Evolutionary conservation across 2,113 vertebrate species (phyloP).

Genomic region (Nycticorax nycticorax): DNA sequence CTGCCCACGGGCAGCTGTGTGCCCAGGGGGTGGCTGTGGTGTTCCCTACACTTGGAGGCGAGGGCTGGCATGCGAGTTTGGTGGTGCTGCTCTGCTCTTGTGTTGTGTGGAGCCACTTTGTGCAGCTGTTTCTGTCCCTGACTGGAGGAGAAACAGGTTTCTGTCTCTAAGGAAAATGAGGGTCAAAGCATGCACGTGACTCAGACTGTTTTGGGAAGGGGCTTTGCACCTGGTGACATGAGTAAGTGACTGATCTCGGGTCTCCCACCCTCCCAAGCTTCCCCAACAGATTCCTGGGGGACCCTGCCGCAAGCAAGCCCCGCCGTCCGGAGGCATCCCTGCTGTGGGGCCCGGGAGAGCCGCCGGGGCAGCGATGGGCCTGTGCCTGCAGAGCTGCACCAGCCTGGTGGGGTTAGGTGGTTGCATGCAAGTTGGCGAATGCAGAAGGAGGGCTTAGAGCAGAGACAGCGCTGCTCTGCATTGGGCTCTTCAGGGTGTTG

Average conservation of each 20-base stretch:
- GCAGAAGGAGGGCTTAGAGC: background rate
- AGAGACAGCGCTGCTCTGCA: fast-evolving
- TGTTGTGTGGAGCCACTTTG: background rate
- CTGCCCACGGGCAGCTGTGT: background rate
- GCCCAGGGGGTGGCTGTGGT: background rate
- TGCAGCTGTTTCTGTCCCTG: background rate
- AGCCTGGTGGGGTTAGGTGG: background rate
- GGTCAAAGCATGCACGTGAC: background rate
- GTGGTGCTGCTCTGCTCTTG: background rate
- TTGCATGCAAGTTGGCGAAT: fast-evolving
- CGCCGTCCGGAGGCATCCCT: fast-evolving
- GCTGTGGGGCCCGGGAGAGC: background rate
- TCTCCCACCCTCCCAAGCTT: background rate
- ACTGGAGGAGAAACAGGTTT: background rate
- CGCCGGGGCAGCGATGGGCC: background rate
- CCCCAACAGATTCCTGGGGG: background rate
- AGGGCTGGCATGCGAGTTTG: background rate
- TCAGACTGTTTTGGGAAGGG: background rate
- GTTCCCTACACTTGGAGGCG: background rate
- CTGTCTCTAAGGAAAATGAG: background rate
- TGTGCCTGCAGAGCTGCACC: fast-evolving
- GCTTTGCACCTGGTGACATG: background rate
- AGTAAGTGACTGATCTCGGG: background rate
- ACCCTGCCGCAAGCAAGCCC: background rate
- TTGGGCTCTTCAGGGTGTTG: background rate